phyloP scores from a whole-genome alignment of 1,140 invertebrate species.

The Melipona quadrifasciata region DNA sequence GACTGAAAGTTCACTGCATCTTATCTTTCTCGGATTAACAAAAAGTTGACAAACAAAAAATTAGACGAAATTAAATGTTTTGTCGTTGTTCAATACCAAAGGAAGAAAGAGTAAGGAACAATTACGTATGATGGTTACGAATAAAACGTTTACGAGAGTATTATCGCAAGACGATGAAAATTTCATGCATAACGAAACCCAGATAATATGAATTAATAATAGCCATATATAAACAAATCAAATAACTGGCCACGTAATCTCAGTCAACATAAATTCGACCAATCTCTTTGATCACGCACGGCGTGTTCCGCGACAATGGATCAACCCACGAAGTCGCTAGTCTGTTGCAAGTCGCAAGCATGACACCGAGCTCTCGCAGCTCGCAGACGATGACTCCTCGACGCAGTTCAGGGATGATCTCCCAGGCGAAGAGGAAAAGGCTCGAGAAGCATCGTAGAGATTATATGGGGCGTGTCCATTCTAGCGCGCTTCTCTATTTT shows the following conservation, averaged over 20 bases:
- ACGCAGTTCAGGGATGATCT: conserved; percentile 74
- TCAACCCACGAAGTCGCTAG: background rate
- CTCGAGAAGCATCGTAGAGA: conserved; percentile 77
- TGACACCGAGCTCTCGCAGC: conserved; percentile 64
- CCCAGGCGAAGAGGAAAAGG: conserved; percentile 68
- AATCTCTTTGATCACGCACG: background rate
- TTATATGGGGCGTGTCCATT: conserved; percentile 80
- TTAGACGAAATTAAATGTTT: no score
- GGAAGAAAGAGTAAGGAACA: no score
- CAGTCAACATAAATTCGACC: background rate
- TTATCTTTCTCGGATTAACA: no score
- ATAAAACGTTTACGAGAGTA: background rate
- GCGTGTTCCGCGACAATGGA: conserved; percentile 31
- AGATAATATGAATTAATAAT: no score
- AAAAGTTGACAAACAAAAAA: no score
- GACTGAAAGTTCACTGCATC: no score
- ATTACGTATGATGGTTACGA: no score
- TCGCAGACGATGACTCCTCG: conserved; percentile 65
- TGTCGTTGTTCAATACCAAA: no score
- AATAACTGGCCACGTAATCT: background rate
- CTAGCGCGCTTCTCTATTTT: conserved; percentile 53
- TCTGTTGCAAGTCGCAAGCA: conserved; percentile 38
- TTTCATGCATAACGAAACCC: background rate
- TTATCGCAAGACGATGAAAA: no score
- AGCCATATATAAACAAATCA: no score